These are phyloP conservation scores for Halesus radiatus DNA, from an alignment of 1,140 invertebrate genomes.

Conservation along the genomic window DNA sequence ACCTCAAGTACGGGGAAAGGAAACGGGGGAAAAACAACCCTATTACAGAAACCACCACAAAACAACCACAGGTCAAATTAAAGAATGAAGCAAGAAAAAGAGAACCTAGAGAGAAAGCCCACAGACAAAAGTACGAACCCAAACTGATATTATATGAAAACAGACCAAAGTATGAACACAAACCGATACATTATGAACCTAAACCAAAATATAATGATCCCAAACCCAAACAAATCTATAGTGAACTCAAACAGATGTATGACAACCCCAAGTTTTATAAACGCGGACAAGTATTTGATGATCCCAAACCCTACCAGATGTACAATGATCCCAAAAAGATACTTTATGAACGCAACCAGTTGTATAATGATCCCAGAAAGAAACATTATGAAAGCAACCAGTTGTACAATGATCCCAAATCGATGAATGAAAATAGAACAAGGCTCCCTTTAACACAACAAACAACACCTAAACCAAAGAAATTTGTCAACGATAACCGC, in stretches of 20 bases:
- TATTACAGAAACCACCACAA: background rate
- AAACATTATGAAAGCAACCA: no score
- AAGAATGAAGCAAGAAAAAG: background rate
- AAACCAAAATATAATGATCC: no score
- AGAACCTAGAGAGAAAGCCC: constrained; percentile 32
- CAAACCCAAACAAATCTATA: no score
- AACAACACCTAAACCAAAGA: background rate
- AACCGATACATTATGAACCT: no score
- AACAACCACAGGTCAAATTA: constrained; percentile 1
- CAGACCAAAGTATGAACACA: no score
- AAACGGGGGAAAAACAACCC: constrained; percentile 17
- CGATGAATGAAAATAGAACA: background rate
- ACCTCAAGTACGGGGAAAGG: constrained; percentile 42
- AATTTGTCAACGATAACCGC: background rate
- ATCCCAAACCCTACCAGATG: no score
- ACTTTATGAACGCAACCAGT: no score
- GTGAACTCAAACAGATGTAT: no score
- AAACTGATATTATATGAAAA: background rate
- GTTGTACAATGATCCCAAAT: background rate
- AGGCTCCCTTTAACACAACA: background rate
- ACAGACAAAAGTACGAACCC: constrained; percentile 4
- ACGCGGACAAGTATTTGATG: no score
- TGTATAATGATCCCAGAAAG: no score
- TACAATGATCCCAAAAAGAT: no score
- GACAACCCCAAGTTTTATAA: no score